Conservation (phyloP, 2,797 vertebrate species). For the Gallinago nigripennis region DNA sequence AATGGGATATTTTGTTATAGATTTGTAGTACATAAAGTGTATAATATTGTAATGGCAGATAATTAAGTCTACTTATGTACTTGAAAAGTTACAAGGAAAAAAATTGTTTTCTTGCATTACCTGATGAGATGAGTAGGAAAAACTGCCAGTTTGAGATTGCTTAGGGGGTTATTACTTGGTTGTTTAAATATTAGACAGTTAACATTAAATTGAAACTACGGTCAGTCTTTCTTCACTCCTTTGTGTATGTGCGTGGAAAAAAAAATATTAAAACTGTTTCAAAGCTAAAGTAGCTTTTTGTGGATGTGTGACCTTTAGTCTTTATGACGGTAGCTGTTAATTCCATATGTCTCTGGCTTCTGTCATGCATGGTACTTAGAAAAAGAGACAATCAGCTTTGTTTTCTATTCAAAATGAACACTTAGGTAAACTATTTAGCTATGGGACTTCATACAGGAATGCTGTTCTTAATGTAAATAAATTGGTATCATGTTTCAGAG, state of each 20-base stretch:
- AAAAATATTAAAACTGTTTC: background rate
- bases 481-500: background rate
- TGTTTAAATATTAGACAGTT: background rate
- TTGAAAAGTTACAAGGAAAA: background rate
- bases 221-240: background rate
- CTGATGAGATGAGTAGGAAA: background rate
- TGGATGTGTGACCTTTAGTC: background rate
- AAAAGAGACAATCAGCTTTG: background rate
- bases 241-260: fast-evolving
- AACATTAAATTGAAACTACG: background rate
- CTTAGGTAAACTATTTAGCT: background rate
- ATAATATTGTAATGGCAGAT: background rate
- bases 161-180: background rate
- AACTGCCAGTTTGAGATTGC: background rate
- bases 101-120: background rate
- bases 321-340: background rate
- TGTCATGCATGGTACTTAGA: background rate
- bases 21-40: background rate
- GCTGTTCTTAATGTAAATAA: background rate
- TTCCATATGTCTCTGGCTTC: background rate
- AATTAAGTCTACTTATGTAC: background rate
- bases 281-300: background rate
- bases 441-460: background rate
- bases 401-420: background rate
- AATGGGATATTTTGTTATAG: background rate